Base-by-base conservation (phyloP, 2,888 invertebrate genomes). In the Archips xylosteana region DNA sequence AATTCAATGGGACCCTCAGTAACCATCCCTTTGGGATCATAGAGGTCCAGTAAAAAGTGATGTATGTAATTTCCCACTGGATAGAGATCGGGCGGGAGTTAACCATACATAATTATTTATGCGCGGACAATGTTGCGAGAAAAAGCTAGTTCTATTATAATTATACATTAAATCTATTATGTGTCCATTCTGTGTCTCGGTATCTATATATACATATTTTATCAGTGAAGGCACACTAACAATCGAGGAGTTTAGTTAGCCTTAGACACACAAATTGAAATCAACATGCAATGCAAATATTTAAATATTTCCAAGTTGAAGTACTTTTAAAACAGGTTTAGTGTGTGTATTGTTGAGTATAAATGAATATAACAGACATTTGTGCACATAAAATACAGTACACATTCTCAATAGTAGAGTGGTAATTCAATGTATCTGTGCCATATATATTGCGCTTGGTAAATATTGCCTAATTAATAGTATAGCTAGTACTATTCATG, bases 271-370 rank as follows among this genome's bases (percentile, higher is more conserved):
- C 45, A 49, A 49, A 5, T 8, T 15, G 8, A 54, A 57, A 34
- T 13, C 45, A 67, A 59, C 32, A 59, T 32, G 15, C 2, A 34
- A 60, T 34, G 5, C 34, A 39, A 66, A 54, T 59, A 67, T 67
- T 64, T 51, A 67, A 57, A 60, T n/a, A 49, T 49, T 49, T n/a
- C 49, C 5, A n/a, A n/a, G 49, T 49, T n/a, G n/a, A 49, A 13
- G 39, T 39, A 36, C 39, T n/a, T 32, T 59, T 39, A 6, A 66
- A 67, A 59, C 59, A 59, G 60, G 5, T 49, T 36, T 13, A 15
- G 5, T 49, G 49, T 61, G n/a, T 68, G 13, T 32, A 23, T 51
- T 61, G 34, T 45, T 34, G 15, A 49, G 13, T 13, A 34, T n/a
- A 10, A n/a, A 34, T 47, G n/a, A 45, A 54, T 54, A 54, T 54